phyloP scores from a whole-genome alignment of 1,140 invertebrate genomes.

The Tachypleus tridentatus region DNA sequence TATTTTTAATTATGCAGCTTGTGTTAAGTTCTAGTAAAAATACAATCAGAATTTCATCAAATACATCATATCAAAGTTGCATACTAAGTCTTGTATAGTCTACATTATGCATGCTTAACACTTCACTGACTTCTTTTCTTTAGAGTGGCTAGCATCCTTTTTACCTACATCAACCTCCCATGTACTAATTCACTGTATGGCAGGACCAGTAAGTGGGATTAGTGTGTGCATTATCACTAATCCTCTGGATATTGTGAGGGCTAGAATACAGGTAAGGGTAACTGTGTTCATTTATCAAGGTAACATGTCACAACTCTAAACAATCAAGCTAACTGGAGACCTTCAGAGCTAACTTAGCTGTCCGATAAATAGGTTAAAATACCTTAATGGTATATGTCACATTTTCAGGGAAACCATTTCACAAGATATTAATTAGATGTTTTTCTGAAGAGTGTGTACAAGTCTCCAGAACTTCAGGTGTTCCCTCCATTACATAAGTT shows the following conservation, averaged over 20 bases:
- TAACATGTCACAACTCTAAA: no score
- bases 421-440: no score
- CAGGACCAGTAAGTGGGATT: slow-evolving; percentile 78
- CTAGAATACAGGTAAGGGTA: slow-evolving; percentile 61
- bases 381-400: no score
- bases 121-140: slow-evolving; percentile 25
- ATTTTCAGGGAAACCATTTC: no score
- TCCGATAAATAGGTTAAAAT: no score
- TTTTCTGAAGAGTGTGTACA: no score
- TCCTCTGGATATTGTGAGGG: slow-evolving; percentile 81
- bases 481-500: no score
- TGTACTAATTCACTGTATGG: slow-evolving; percentile 71
- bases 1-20: not conserved
- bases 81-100: not conserved
- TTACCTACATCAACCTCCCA: slow-evolving; percentile 65
- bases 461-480: no score
- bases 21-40: not conserved
- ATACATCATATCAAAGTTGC: not conserved
- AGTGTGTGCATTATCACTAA: slow-evolving; percentile 90
- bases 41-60: not conserved
- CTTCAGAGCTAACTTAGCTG: no score
- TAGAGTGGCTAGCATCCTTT: slow-evolving; percentile 61
- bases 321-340: no score
- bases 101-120: not conserved
- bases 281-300: no score